Conservation (phyloP, 2,113 vertebrate species). For the Pongo abelii region DNA sequence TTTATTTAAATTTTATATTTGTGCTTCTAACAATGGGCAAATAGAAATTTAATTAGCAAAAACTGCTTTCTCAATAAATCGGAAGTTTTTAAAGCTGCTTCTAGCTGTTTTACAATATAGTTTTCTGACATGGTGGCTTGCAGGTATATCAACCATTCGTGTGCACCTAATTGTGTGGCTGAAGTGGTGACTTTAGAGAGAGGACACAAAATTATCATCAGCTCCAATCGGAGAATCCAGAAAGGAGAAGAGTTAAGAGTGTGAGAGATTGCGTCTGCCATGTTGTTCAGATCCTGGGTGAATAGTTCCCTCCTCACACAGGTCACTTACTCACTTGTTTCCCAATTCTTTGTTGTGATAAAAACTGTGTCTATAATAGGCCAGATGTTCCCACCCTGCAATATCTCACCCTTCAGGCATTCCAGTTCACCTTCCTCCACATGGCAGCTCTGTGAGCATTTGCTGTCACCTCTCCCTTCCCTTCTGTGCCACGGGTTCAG, state of each 20-base stretch:
- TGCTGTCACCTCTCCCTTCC: rapidly evolving
- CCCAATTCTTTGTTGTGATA: neutral
- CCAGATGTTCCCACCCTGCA: too few relatives aligned
- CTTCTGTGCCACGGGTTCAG: neutral
- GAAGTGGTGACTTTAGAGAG: conserved; percentile 97
- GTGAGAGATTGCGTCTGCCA: rapidly evolving
- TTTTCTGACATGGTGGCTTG: neutral
- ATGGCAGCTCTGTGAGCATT: rapidly evolving
- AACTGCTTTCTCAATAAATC: neutral
- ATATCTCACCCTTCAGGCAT: neutral
- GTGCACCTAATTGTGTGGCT: conserved; percentile 96
- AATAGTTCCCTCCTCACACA: neutral
- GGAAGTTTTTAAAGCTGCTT: neutral
- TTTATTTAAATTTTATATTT: rapidly evolving
- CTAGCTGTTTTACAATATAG: neutral
- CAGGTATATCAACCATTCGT: conserved; percentile 99
- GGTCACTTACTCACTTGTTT: neutral
- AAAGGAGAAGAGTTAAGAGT: conserved; percentile 95
- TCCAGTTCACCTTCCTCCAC: neutral
- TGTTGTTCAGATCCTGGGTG: neutral
- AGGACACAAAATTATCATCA: conserved; percentile 99
- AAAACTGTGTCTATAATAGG: rapidly evolving
- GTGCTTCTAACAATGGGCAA: neutral
- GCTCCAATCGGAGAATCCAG: conserved; percentile 96
- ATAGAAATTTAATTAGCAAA: neutral